These are phyloP conservation scores for Lateolabrax maculatus DNA, from an alignment of 2,797 vertebrate species.

Conservation along the genomic window DNA sequence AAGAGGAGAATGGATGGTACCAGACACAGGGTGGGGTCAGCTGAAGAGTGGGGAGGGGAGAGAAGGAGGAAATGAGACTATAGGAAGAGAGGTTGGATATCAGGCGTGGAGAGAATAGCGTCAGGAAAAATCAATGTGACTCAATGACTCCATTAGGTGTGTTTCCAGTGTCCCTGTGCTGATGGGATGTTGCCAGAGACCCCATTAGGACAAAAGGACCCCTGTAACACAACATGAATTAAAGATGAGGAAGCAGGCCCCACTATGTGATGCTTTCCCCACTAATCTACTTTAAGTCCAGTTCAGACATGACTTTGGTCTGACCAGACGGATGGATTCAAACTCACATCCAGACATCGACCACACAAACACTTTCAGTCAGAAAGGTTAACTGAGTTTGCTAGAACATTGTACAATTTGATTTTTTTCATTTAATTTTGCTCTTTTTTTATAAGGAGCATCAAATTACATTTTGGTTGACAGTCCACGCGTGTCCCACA, in stretches of 20 bases:
- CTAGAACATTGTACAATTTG: not conserved
- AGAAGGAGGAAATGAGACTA: conserved; percentile 49
- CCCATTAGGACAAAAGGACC: conserved; percentile 79
- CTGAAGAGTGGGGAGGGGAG: conserved; percentile 26
- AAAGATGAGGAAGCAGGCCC: conserved; percentile 77
- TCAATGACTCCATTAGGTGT: conserved; percentile 82
- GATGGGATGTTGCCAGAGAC: conserved; percentile 79
- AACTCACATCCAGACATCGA: conserved; percentile 19
- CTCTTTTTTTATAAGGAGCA: not conserved
- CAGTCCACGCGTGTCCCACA: not conserved
- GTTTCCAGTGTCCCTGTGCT: conserved; percentile 75
- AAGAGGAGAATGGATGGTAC: conserved; percentile 59
- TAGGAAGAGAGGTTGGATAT: conserved; percentile 64
- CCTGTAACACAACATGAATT: conserved; percentile 80
- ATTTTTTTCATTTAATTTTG: conserved; percentile 18
- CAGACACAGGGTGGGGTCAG: conserved; percentile 66
- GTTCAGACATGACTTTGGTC: conserved; percentile 31
- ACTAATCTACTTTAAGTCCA: conserved; percentile 77
- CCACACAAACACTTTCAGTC: conserved; percentile 11
- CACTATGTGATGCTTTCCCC: conserved; percentile 33
- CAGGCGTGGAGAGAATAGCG: conserved; percentile 61
- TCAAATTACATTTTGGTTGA: not conserved
- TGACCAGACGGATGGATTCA: conserved; percentile 37
- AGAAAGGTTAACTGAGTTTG: not conserved
- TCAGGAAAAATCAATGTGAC: conserved; percentile 86